A percentile compares a stretch with the other conserved stretches of the same genome.
These are phyloP conservation scores for Telmatochromis brachygnathus DNA, from an alignment of 2,113 vertebrate genomes.

Conservation along the genomic window DNA sequence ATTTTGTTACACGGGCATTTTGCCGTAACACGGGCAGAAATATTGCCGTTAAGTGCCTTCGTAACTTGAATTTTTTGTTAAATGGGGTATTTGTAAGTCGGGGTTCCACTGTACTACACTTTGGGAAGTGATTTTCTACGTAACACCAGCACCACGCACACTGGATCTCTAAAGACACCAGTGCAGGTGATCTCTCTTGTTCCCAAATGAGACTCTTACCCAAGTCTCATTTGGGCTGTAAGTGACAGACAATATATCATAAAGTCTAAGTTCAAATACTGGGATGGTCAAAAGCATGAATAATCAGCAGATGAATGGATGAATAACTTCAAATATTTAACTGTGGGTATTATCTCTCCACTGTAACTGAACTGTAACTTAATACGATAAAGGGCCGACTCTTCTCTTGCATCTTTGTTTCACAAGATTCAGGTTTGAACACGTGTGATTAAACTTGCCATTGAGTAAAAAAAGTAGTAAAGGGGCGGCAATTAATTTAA, in stretches of 20 bases:
- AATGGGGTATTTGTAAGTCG: not conserved
- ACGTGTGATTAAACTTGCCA: not conserved
- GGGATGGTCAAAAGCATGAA: not conserved
- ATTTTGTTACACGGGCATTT: not conserved
- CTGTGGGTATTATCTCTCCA: not conserved
- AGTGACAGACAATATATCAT: not conserved
- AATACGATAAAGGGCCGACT: not conserved
- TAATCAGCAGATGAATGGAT: not conserved
- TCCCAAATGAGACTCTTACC: not conserved
- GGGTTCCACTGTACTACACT: rapidly evolving
- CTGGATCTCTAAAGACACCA: not conserved
- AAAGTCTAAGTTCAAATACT: not conserved
- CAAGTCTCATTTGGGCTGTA: not conserved
- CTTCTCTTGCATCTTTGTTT: not conserved
- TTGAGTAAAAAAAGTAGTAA: not conserved
- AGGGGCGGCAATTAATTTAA: not conserved
- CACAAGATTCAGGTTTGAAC: not conserved
- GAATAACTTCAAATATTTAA: not conserved
- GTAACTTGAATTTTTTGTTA: not conserved
- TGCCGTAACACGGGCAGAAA: not conserved
- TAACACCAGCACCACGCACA: not conserved
- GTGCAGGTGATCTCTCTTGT: not conserved
- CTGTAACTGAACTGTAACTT: not conserved
- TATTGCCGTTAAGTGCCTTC: not conserved
- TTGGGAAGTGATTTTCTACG: not conserved